Evolutionary conservation across 2,797 vertebrate species (phyloP), one percentile per base, ranked within the genome.

Genomic region (Lepidocolaptes lacrymiger): DNA sequence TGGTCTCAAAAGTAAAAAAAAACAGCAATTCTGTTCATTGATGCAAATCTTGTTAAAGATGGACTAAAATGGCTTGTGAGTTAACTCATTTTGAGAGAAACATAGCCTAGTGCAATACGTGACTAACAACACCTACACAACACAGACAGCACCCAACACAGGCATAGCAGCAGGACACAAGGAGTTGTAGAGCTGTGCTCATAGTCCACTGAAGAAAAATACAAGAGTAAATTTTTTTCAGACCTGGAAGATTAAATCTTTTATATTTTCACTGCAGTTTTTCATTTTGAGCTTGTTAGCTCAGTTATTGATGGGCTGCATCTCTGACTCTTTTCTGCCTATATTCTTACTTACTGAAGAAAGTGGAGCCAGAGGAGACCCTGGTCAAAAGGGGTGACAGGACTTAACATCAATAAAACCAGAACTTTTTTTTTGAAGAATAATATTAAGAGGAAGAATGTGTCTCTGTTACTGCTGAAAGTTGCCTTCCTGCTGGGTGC

Each of bases 81-180:
- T 37, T 5, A 54, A 30, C 15, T 61, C 0, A 1, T 67, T 23
- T 67, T 51, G 34, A 74, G 7, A 88, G 52, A 86, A 85, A 58
- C 3, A 21, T 11, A 37, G 7, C 44, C 46, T 39, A 48, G 52
- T 79, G 36, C 21, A 48, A 10, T 34, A 30, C 0, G 0, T 64
- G 54, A 54, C 48, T 67, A 37, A 71, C 6, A 59, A 28, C 19
- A 61, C 8, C 9, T 46, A 20, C 34, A 10, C 0, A 3, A 8
- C 28, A 41, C 15, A 43, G 37, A 32, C 7, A 20, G 28, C 10
- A 18, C 7, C 12, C 61, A 74, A 14, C 9, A 32, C 2, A 46
- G 52, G 28, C 14, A 10, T 2, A 52, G 51, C 36, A 66, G 64
- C 17, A 72, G 46, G 21, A 36, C 8, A 23, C 28, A 19, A 3